A percentile compares a stretch with the other conserved stretches of the same genome.
Conservation (phyloP, 2,888 invertebrate genomes). For the Holacanthella duospinosa region DNA sequence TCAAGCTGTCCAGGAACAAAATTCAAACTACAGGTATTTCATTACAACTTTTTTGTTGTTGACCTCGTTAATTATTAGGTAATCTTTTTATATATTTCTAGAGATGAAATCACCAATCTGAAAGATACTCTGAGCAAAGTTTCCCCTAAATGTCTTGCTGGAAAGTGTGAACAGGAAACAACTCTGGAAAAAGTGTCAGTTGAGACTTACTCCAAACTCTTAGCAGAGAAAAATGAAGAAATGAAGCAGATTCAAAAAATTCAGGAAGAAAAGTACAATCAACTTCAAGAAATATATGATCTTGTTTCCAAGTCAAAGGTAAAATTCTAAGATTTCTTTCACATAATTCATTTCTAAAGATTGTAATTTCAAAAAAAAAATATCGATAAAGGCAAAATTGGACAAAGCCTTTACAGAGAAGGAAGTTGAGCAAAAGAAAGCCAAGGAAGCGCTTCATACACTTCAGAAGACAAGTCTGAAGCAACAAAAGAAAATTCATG, state of each 20-base stretch:
- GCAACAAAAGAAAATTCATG: constrained; percentile 22
- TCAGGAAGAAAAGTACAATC: constrained; percentile 14
- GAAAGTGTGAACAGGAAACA: not conserved
- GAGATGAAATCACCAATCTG: not conserved
- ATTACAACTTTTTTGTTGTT: constrained; percentile 16
- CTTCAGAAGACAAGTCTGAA: constrained; percentile 4
- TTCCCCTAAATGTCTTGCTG: not conserved
- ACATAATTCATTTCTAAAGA: not conserved
- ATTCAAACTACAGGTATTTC: constrained; percentile 20
- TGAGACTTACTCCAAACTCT: not conserved
- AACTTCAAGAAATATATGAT: constrained; percentile 20
- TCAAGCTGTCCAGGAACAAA: constrained; percentile 28
- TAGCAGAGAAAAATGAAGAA: constrained; percentile 16
- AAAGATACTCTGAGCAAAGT: not conserved
- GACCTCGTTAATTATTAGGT: no score
- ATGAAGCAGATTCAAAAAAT: constrained; percentile 9
- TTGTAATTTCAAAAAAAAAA: not conserved
- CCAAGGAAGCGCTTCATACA: not conserved
- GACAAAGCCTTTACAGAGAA: constrained; percentile 20
- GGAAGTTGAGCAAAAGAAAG: constrained; percentile 16
- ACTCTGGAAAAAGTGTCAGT: not conserved
- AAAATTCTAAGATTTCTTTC: not conserved
- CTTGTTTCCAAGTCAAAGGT: constrained; percentile 4
- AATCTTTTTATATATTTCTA: not conserved
- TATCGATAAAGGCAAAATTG: constrained; percentile 7